phyloP scores from a whole-genome alignment of 1,140 invertebrate genomes.

The Tribolium madens region DNA sequence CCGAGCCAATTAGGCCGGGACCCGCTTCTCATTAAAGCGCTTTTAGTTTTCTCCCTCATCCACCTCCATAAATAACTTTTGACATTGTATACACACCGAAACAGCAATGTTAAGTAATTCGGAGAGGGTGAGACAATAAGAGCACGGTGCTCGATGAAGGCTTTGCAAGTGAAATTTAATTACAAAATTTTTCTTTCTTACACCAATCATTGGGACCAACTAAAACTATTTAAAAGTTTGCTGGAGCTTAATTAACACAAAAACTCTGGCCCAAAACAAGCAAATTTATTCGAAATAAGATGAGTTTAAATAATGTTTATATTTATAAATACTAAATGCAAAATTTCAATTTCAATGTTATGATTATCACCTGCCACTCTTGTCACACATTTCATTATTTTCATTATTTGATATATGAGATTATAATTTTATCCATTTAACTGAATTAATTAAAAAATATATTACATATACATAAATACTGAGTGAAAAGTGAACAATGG shows the following conservation, averaged over 20 bases:
- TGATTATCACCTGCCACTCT: neutral
- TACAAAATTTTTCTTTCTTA: neutral
- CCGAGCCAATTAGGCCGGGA: conserved; percentile 57
- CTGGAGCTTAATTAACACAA: too few species aligned
- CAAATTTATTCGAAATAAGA: too few species aligned
- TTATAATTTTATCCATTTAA: neutral
- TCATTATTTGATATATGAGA: neutral
- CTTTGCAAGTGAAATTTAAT: neutral
- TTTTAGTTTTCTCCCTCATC: conserved; percentile 45
- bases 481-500: neutral
- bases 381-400: neutral
- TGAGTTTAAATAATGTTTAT: neutral
- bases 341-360: neutral
- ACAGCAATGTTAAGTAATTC: conserved; percentile 41
- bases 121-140: neutral
- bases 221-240: too few species aligned
- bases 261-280: too few species aligned
- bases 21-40: conserved; percentile 45
- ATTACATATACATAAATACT: neutral
- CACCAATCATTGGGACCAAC: too few species aligned
- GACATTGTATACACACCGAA: conserved; percentile 40
- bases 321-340: neutral
- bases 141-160: conserved; percentile 6
- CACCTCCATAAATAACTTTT: conserved; percentile 45
- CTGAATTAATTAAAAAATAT: neutral